Evolutionary conservation across 2,113 vertebrate genomes (phyloP).

Genomic region (Dunckerocampus dactyliophorus): DNA sequence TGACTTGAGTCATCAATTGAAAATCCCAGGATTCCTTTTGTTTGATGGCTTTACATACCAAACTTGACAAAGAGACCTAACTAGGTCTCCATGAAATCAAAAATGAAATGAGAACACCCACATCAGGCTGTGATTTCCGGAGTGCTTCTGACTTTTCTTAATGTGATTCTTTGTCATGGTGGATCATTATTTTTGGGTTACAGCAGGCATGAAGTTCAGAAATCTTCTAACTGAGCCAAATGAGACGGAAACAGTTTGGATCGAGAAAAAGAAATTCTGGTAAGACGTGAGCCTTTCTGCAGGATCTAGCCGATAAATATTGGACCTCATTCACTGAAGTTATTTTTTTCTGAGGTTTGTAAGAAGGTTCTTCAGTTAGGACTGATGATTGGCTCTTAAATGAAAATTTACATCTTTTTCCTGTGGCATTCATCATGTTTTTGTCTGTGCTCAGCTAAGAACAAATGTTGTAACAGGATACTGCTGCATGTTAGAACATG

Average conservation of each 20-base stretch:
- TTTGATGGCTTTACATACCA: constrained; percentile 15
- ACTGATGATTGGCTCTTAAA: too few relatives aligned
- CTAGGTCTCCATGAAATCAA: constrained; percentile 11
- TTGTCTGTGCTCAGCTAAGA: too few relatives aligned
- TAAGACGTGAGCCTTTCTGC: constrained; percentile 11
- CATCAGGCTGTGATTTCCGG: constrained; percentile 6
- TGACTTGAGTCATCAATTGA: constrained; percentile 4
- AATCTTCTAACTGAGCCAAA: constrained; percentile 21
- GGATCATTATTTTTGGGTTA: constrained; percentile 25
- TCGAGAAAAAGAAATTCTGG: constrained; percentile 21
- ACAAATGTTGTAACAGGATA: too few relatives aligned
- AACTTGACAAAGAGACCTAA: constrained; percentile 7
- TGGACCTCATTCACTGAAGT: too few relatives aligned
- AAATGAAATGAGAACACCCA: constrained; percentile 10
- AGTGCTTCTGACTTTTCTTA: constrained; percentile 16
- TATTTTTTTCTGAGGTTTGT: too few relatives aligned
- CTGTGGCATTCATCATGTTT: too few relatives aligned
- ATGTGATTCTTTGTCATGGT: constrained; percentile 8
- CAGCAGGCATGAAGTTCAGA: constrained; percentile 32
- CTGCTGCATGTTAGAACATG: too few relatives aligned
- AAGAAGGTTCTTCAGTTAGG: too few relatives aligned
- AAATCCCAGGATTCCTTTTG: constrained; percentile 7
- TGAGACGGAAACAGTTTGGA: constrained; percentile 39
- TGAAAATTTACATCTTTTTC: too few relatives aligned
- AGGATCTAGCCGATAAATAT: not conserved